phyloP scores from a whole-genome alignment of 2,797 vertebrate species.

The Muscicapa comitata region DNA sequence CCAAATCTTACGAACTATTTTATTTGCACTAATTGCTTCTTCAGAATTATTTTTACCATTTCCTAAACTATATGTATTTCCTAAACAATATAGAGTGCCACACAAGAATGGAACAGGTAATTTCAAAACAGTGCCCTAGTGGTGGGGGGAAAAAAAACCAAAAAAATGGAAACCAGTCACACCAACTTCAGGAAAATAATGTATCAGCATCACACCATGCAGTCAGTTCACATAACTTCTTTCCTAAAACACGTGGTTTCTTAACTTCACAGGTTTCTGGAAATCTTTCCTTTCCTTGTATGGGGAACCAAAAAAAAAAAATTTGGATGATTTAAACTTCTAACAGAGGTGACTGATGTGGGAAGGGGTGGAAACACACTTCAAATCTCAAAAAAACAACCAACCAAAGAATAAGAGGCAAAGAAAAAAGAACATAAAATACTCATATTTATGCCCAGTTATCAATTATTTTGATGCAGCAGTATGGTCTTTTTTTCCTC shows the following conservation, averaged over 20 bases:
- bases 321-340: not conserved
- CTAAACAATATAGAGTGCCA: not conserved
- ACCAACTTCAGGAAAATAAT: not conserved
- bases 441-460: not conserved
- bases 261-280: not conserved
- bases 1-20: not conserved
- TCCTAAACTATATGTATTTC: not conserved
- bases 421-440: not conserved
- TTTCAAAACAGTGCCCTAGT: not conserved
- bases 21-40: not conserved
- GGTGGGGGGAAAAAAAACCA: accelerated
- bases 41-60: not conserved
- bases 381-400: not conserved
- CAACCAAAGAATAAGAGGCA: not conserved
- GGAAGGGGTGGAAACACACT: not conserved
- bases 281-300: not conserved
- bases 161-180: not conserved
- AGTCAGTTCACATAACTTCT: not conserved
- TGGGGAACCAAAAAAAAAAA: too few species aligned
- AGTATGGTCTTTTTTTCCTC: not conserved
- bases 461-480: not conserved
- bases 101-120: not conserved
- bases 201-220: not conserved
- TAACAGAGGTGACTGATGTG: not conserved
- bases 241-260: not conserved